Evolutionary conservation across 2,113 vertebrate species (phyloP), one percentile per base, ranked within the genome.

Genomic region (Empidonax traillii): DNA sequence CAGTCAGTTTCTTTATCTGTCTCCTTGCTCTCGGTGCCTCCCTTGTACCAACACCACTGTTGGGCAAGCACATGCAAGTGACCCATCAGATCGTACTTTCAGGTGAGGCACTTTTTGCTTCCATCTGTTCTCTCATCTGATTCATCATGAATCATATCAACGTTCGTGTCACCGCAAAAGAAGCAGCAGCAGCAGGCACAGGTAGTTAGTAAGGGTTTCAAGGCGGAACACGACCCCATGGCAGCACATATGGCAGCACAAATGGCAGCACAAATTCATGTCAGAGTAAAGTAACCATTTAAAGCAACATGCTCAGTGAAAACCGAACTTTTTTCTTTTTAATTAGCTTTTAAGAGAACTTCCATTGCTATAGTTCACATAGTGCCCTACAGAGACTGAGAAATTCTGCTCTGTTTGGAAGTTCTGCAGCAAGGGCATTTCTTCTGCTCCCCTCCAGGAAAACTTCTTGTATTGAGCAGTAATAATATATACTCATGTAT

Each of bases 51-150:
- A 47, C 65, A 84, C 11, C 52, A 22, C 43, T 18, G 43, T 41
- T 74, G 33, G 77, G 76, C 65, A 94, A 77, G 79, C 41, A 58
- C 18, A 28, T 28, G 25, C 51, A 39, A 90, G 59, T 90, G 82
- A 76, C 68, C 71, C 66, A 53, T 49, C 33, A 82, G 53, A 61
- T 71, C 3, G 1, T 43, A 67, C 24, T 73, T 83, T 55, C 49
- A 86, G 68, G 68, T 95, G 82, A 94, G 75, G 63, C 51, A 47
- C 86, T 93, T 90, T 55, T 31, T 76, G 63, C 39, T 44, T 90
- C 37, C 52, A n/a, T 84, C 72, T 93, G 43, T 28, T 94, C 47
- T 94, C 55, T 65, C 80, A 80, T 33, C 56, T 77, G 63, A 90
- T 37, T 93, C 65, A 81, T 41, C 67, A 66, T 4, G n/a, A 83